phyloP scores from a whole-genome alignment of 2,888 invertebrate species.

The Apomyelois bistriatella region DNA sequence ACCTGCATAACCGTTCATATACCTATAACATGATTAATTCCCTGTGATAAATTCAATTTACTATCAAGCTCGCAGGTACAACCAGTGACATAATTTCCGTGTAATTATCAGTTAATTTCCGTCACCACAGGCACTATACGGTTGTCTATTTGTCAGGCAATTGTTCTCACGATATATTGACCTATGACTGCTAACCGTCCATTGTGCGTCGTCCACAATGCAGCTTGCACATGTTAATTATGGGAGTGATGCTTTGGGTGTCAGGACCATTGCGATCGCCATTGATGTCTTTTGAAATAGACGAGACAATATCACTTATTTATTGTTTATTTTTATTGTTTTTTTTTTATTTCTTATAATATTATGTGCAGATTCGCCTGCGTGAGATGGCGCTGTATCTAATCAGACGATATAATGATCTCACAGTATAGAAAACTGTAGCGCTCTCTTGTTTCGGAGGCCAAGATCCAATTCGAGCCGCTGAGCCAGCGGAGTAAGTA shows the following conservation, averaged over 20 bases:
- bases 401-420: too few species aligned
- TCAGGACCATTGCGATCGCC: constrained; percentile 43
- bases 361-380: too few species aligned
- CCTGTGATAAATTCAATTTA: background rate
- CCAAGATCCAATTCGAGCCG: too few species aligned
- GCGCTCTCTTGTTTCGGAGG: too few species aligned
- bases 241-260: constrained; percentile 48
- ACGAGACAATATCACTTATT: too few species aligned
- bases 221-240: constrained; percentile 58
- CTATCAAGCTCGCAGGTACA: background rate
- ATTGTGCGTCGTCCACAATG: constrained; percentile 37
- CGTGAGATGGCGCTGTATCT: too few species aligned
- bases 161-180: constrained; percentile 13
- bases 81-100: constrained; percentile 3
- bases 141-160: constrained; percentile 9
- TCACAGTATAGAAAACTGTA: too few species aligned
- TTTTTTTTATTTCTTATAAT: too few species aligned
- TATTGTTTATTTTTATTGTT: too few species aligned
- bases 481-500: too few species aligned
- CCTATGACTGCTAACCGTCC: constrained; percentile 17
- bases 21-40: background rate
- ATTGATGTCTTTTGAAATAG: constrained; percentile 32
- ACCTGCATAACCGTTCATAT: background rate
- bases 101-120: constrained; percentile 10
- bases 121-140: background rate